Conservation (phyloP, 2,888 invertebrate species). For the Agonum fuliginosum region DNA sequence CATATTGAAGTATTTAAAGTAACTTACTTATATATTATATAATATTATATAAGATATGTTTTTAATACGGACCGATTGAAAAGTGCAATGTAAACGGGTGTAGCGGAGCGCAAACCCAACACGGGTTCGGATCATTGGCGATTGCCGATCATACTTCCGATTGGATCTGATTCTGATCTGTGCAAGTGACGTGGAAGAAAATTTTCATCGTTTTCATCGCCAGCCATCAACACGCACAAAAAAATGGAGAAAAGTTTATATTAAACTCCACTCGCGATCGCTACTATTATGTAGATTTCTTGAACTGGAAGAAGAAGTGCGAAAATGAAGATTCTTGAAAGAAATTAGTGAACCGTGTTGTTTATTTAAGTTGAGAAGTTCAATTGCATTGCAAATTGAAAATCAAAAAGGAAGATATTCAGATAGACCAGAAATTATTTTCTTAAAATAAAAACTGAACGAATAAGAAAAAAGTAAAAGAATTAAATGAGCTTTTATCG, state of each 20-base stretch:
- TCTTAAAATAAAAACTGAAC: slow-evolving; percentile 8
- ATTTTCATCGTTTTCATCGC: slow-evolving; percentile 16
- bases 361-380: slow-evolving; percentile 14
- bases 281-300: slow-evolving; percentile 11
- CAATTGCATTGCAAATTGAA: slow-evolving; percentile 23
- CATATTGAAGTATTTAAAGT: too few relatives aligned
- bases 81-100: neutral
- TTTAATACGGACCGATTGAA: neutral
- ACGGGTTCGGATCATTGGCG: slow-evolving; percentile 4
- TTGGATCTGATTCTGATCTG: slow-evolving; percentile 6
- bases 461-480: too few relatives aligned
- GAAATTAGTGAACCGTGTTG: slow-evolving; percentile 31
- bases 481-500: too few relatives aligned
- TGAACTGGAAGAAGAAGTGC: slow-evolving; percentile 3
- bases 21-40: too few relatives aligned
- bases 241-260: slow-evolving; percentile 3
- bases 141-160: slow-evolving; percentile 24
- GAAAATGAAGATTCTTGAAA: slow-evolving; percentile 9
- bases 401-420: slow-evolving; percentile 4
- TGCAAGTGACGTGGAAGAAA: slow-evolving; percentile 27
- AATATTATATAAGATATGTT: neutral
- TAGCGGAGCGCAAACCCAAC: neutral
- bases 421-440: neutral
- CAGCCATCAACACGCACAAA: neutral
- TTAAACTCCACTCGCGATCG: slow-evolving; percentile 15